Percentiles rank a stretch among this genome's conserved stretches.
Evolutionary conservation across 2,888 invertebrate genomes (phyloP).

Genomic region (Leptinotarsa peninsularis): DNA sequence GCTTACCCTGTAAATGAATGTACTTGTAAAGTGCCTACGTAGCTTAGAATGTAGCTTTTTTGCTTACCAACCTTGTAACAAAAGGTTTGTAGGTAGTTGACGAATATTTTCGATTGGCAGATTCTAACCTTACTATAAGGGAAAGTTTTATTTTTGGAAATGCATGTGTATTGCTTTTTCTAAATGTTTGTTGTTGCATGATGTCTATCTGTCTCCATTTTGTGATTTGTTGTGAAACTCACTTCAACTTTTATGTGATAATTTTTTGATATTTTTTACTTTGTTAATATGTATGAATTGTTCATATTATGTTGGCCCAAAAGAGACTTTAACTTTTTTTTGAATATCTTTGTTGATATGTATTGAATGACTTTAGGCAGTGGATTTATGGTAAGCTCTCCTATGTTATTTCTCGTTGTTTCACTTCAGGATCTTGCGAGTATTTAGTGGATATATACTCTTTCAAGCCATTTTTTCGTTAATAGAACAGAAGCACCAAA

Average conservation of each 20-base stretch:
- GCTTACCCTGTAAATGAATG: slow-evolving; percentile 47
- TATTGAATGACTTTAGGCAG: too few species aligned
- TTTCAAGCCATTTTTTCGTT: too few species aligned
- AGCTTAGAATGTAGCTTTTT: slow-evolving; percentile 60
- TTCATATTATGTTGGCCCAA: neutral
- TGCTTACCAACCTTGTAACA: slow-evolving; percentile 57
- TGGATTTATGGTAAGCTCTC: too few species aligned
- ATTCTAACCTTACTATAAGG: slow-evolving; percentile 68
- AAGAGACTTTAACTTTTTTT: too few species aligned
- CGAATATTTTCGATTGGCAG: slow-evolving; percentile 61
- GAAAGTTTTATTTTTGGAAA: slow-evolving; percentile 60
- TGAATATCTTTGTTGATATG: too few species aligned
- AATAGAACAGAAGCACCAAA: too few species aligned
- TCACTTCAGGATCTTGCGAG: too few species aligned
- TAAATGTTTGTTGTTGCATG: slow-evolving; percentile 22
- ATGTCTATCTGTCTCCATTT: slow-evolving; percentile 18
- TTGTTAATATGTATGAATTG: neutral
- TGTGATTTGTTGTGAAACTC: neutral
- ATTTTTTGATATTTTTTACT: neutral
- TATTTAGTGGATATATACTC: too few species aligned
- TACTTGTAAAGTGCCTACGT: slow-evolving; percentile 55
- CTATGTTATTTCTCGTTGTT: too few species aligned
- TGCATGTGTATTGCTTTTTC: slow-evolving; percentile 48
- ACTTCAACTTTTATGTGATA: neutral
- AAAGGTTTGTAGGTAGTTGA: slow-evolving; percentile 58